phyloP scores from a whole-genome alignment of 2,888 invertebrate genomes.

The Thecophora atra region DNA sequence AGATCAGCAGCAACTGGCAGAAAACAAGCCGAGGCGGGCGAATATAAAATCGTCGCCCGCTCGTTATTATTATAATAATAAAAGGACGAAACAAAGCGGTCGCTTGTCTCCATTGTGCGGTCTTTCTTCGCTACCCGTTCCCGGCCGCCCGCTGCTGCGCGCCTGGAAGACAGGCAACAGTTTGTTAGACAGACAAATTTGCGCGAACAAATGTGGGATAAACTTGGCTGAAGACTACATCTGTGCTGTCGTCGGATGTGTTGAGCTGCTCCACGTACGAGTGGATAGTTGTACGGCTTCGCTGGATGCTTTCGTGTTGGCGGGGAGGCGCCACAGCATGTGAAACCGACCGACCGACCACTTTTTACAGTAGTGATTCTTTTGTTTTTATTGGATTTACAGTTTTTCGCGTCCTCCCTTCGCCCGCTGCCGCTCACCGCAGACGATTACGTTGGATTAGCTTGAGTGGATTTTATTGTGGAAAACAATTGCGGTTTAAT shows the following conservation, averaged over 20 bases:
- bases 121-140: background rate
- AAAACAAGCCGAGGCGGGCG: slow-evolving; percentile 32
- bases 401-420: background rate
- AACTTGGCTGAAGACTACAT: slow-evolving; percentile 29
- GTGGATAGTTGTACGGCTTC: slow-evolving; percentile 10
- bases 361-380: background rate
- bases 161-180: slow-evolving; percentile 20
- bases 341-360: background rate
- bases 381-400: slow-evolving; percentile 9
- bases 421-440: too few relatives aligned
- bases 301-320: background rate
- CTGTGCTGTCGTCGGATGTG: slow-evolving; percentile 29
- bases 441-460: slow-evolving; percentile 36
- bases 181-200: slow-evolving; percentile 20
- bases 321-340: background rate
- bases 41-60: slow-evolving; percentile 38
- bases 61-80: slow-evolving; percentile 35
- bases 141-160: background rate
- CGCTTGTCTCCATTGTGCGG: slow-evolving; percentile 10
- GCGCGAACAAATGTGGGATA: slow-evolving; percentile 33
- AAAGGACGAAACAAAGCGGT: slow-evolving; percentile 32
- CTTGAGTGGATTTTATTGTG: slow-evolving; percentile 38
- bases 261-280: slow-evolving; percentile 26
- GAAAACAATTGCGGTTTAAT: slow-evolving; percentile 37
- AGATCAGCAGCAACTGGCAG: slow-evolving; percentile 39